Evolutionary conservation across 2,113 vertebrate species (phyloP).

Genomic region (Rhadina sibilatrix): DNA sequence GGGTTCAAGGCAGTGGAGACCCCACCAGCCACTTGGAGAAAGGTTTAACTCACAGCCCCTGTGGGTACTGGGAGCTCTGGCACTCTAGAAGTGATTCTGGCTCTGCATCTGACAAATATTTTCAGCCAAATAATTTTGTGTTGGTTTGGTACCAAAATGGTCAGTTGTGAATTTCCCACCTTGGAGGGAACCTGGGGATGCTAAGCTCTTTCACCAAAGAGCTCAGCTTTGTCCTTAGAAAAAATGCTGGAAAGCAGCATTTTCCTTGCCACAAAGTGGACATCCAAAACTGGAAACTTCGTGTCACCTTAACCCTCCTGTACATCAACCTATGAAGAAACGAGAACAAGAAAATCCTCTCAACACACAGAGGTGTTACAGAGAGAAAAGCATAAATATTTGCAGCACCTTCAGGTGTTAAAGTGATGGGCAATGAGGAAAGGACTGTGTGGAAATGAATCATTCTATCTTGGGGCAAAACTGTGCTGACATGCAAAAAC

Average conservation of each 20-base stretch:
- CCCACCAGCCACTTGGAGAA: rapidly evolving
- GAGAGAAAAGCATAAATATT: neutral
- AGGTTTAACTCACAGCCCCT: neutral
- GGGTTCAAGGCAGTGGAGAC: neutral
- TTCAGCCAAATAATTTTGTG: neutral
- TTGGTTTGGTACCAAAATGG: neutral
- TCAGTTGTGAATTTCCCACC: neutral
- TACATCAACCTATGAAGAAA: neutral
- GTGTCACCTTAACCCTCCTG: neutral
- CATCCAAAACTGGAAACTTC: neutral
- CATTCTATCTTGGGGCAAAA: neutral
- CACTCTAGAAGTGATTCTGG: neutral
- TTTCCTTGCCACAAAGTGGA: neutral
- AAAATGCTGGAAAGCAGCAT: neutral
- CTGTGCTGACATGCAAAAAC: neutral
- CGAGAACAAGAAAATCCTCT: neutral
- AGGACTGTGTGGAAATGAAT: conserved; percentile 1
- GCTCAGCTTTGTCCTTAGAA: neutral
- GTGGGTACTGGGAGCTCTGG: neutral
- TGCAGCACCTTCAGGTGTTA: neutral
- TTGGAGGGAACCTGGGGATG: neutral
- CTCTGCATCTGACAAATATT: neutral
- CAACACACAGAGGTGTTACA: neutral
- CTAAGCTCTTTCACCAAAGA: neutral
- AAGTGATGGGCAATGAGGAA: neutral